These are phyloP conservation scores for Xylocampa areola DNA, from an alignment of 2,888 invertebrate genomes.

Conservation along the genomic window DNA sequence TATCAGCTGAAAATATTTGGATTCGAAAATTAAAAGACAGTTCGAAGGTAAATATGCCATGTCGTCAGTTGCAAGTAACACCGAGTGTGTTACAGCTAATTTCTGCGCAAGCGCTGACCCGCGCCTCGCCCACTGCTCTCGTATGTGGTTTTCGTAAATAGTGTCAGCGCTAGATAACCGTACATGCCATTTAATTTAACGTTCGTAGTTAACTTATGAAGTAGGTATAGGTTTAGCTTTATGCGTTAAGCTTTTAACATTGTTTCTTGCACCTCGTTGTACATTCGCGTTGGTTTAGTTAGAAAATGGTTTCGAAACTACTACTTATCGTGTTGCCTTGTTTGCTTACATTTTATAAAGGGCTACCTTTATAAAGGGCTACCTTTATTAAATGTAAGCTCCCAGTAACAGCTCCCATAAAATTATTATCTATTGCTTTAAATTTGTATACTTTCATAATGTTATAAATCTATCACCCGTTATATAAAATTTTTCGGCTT, in stretches of 20 bases:
- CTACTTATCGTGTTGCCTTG: too few relatives aligned
- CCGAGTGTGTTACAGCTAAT: conserved; percentile 15
- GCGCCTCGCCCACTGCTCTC: conserved; percentile 47
- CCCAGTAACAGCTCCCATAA: too few relatives aligned
- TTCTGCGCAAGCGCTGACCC: conserved; percentile 23
- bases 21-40: too few relatives aligned
- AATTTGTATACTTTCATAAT: too few relatives aligned
- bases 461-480: background rate
- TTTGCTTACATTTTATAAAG: too few relatives aligned
- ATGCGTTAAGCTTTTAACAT: conserved; percentile 23
- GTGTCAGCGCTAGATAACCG: conserved; percentile 56
- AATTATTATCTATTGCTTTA: too few relatives aligned
- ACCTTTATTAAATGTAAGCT: too few relatives aligned
- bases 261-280: conserved; percentile 22
- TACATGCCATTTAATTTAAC: conserved; percentile 41
- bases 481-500: background rate
- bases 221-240: conserved; percentile 33
- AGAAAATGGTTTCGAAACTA: conserved; percentile 17
- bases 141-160: conserved; percentile 47
- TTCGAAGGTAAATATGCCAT: too few relatives aligned
- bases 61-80: too few relatives aligned
- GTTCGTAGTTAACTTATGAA: conserved; percentile 39
- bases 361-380: too few relatives aligned
- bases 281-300: background rate
- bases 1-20: too few relatives aligned